Conservation (phyloP, 2,888 invertebrate species). For the Vanessa cardui region DNA sequence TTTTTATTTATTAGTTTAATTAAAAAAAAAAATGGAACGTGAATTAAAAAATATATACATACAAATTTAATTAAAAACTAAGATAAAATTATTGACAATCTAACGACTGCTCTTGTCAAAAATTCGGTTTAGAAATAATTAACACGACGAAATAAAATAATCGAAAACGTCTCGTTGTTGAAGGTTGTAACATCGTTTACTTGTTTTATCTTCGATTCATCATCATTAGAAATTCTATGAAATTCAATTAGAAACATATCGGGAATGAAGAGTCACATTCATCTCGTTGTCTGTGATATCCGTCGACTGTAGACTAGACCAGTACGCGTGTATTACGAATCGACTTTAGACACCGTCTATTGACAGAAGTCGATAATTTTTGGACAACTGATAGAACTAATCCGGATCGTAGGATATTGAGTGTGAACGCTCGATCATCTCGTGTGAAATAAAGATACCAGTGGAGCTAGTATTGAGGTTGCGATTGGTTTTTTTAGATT, state of each 20-base stretch:
- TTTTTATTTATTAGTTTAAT: neutral
- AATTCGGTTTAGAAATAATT: no score
- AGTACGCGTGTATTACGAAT: conserved; percentile 27
- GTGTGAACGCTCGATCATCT: conserved; percentile 42
- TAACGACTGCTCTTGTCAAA: no score
- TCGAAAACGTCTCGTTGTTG: neutral
- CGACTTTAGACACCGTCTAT: conserved; percentile 32
- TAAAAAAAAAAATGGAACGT: neutral
- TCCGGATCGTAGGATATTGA: conserved; percentile 37
- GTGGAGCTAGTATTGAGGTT: conserved; percentile 19
- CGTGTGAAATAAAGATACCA: conserved; percentile 41
- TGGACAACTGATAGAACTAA: conserved; percentile 53
- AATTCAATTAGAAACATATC: conserved; percentile 34
- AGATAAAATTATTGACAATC: no score
- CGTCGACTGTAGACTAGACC: conserved; percentile 26
- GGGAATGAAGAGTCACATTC: conserved; percentile 33
- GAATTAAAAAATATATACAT: no score
- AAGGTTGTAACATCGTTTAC: conserved; percentile 1
- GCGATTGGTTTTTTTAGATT: conserved; percentile 26
- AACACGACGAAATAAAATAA: no score
- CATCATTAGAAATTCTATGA: conserved; percentile 18
- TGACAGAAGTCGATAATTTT: conserved; percentile 56
- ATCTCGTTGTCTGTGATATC: conserved; percentile 30
- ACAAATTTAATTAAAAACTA: neutral
- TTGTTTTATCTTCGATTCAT: conserved; percentile 20